Base-by-base conservation (phyloP, 1,140 invertebrate species). In the Zophobas morio region DNA sequence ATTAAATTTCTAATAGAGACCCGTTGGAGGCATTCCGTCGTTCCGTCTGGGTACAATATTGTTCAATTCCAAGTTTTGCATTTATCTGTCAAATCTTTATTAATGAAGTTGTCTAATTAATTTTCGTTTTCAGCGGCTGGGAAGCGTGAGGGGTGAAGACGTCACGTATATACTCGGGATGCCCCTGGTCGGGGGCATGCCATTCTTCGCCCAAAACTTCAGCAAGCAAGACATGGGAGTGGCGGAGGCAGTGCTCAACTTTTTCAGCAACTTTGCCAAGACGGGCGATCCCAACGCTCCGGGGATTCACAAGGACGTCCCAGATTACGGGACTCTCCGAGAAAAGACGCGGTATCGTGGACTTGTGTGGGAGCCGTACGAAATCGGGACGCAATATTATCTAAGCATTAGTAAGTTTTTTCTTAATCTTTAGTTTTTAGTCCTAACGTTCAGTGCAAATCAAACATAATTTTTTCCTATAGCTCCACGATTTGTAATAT, bases 91-190 rank as follows among this genome's bases (percentile, higher is more conserved):
- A 66, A 66, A 66, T 66, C 60, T 66, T 66, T 66, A 66, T 66
- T 66, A 66, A 66, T 66, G 60, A 66, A 66, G 60, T 66, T 66
- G 60, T 66, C 60, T 66, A 66, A 66, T 66, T 66, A 66, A 66
- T 66, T 66, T 40, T 42, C 60, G 60, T 66, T 66, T 66, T 40
- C 87, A 95, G 91, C 88, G 93, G 32, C 84, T 95, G 42, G 95
- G 95, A 0, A 94, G 94, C 81, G 91, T 97, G 0, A 90, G 94
- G 35, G 94, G 96, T 3, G 96, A 98, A 84, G 95, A 96, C 56
- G 87, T 98, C 46, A 89, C 94, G 0, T 98, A 97, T 86, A 90
- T 97, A 70, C 92, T 98, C 79, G 96, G 96, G 0, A 90, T 95
- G 49, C 96, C 96, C 0, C 85, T 98, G 56, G 93, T 96, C 35